A percentile compares a stretch with the other conserved stretches of the same genome.
Conservation (phyloP, 1,140 invertebrate species). For the Drosophila busckii region DNA sequence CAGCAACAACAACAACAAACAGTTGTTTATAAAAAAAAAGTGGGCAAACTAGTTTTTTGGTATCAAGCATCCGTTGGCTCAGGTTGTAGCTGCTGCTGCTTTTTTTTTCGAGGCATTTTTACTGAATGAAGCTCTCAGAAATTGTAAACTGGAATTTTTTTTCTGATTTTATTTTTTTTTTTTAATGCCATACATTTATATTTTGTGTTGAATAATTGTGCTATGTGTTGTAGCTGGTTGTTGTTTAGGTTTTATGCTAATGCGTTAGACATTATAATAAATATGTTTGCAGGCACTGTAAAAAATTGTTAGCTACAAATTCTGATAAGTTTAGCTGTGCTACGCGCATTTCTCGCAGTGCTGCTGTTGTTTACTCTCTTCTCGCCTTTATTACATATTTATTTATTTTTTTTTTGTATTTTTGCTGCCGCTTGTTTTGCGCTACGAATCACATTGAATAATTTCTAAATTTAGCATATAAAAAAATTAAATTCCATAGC, state of each 20-base stretch:
- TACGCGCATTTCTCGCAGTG: no score
- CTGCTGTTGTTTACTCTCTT: conserved; percentile 39
- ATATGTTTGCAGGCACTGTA: conserved; percentile 3
- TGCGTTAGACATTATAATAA: conserved; percentile 23
- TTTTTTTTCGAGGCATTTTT: conserved; percentile 47
- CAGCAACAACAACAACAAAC: conserved; percentile 15
- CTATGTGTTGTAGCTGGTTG: conserved; percentile 32
- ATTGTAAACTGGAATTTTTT: conserved; percentile 63
- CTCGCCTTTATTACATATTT: conserved; percentile 28
- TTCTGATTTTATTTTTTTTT: no score
- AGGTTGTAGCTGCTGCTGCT: conserved; percentile 52
- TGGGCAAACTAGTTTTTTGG: conserved; percentile 75
- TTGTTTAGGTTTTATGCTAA: conserved; percentile 58
- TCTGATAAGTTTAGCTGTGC: conserved; percentile 6
- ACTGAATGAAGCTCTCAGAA: conserved; percentile 60
- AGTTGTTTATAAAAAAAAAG: conserved; percentile 54
- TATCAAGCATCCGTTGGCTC: conserved; percentile 70
- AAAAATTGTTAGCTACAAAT: conserved; percentile 19
- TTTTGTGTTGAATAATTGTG: conserved; percentile 62
- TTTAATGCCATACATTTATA: no score
- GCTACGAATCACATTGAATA: conserved; percentile 56
- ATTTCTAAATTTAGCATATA: conserved; percentile 72
- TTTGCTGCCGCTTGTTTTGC: conserved; percentile 18
- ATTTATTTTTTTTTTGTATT: conserved; percentile 34
- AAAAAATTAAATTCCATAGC: conserved; percentile 46